Evolutionary conservation across 2,888 invertebrate species (phyloP), one percentile per base, ranked within the genome.

Genomic region (Spodoptera exigua): DNA sequence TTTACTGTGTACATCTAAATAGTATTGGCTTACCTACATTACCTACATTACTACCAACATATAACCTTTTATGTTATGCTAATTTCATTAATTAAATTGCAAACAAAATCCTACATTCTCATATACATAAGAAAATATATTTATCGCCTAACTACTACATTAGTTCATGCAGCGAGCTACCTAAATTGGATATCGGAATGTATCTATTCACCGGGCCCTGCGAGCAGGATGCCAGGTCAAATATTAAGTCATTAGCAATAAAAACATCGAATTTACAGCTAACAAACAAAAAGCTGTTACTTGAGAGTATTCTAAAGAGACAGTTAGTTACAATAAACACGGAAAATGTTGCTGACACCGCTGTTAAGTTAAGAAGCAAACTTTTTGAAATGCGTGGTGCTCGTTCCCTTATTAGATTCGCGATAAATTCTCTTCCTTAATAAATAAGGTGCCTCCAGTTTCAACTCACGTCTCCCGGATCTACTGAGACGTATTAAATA

Each of bases 401-500:
- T 61, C 45, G 34, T 49, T 58, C 27, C 27, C 52, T 62, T 65
- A 70, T 65, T 64, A 55, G 47, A 58, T 70, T 56, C 37, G 39
- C 44, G 46, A n/a, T n/a, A n/a, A n/a, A n/a, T n/a, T n/a, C 45
- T 40, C 41, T 51, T 61, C 56, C 56, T 46, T 45, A 43, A 61
- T 64, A 70, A 64, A 27, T 27, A 27, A 61, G 61, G 39, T 16
- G 40, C 16, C 41, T 69, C 53, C 36, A 70, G 47, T 74, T 76
- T 69, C 73, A 43, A 53, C 59, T 56, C 70, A 64, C 79, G 73
- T 73, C 49, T 43, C 3, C 43, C 52, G 40, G 39, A 61, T 61
- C 68, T 64, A 66, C 69, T 71, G 58, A 58, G 47, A 13, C 40
- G 51, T 68, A 64, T 70, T 68, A 71, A 68, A 67, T 64, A 76